These are phyloP conservation scores for Cheilosia impressa DNA, from an alignment of 2,888 invertebrate species.

Conservation along the genomic window DNA sequence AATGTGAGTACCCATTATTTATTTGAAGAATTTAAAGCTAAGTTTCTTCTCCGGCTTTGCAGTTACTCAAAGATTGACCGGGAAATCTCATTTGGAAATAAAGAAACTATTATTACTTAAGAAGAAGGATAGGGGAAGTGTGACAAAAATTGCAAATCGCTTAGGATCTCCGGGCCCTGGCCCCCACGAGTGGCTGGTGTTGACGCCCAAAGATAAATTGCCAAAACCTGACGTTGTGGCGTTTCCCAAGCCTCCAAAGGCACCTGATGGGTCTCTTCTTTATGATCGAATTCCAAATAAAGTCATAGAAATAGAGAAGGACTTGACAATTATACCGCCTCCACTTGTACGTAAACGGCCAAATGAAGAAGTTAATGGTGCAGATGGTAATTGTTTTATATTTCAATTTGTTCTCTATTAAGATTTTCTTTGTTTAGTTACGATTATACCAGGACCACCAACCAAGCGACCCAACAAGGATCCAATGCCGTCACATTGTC, in stretches of 20 bases:
- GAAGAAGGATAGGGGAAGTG: conserved; percentile 87
- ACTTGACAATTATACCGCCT: conserved; percentile 86
- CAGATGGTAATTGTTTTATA: conserved; percentile 79
- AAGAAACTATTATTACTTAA: conserved; percentile 85
- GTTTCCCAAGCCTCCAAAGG: conserved; percentile 96
- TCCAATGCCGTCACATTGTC: conserved; percentile 89
- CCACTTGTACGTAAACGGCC: conserved; percentile 90
- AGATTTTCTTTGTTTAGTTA: conserved; percentile 76
- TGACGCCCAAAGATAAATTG: conserved; percentile 86
- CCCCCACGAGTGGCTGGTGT: conserved; percentile 85
- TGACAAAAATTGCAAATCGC: conserved; percentile 89
- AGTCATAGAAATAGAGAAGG: conserved; percentile 86
- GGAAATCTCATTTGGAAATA: conserved; percentile 85
- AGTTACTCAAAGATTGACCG: conserved; percentile 86
- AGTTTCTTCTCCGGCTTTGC: conserved; percentile 35
- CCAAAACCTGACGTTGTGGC: conserved; percentile 92
- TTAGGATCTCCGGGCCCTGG: conserved; percentile 87
- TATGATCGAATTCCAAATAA: conserved; percentile 95
- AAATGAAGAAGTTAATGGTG: conserved; percentile 90
- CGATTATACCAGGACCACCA: conserved; percentile 85
- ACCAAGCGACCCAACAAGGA: conserved; percentile 93
- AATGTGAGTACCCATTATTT: conserved; percentile 87
- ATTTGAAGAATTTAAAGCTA: not conserved
- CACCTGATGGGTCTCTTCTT: conserved; percentile 93
- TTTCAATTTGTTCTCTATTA: not conserved